phyloP scores from a whole-genome alignment of 2,888 invertebrate genomes.

The Chrysina gloriosa region DNA sequence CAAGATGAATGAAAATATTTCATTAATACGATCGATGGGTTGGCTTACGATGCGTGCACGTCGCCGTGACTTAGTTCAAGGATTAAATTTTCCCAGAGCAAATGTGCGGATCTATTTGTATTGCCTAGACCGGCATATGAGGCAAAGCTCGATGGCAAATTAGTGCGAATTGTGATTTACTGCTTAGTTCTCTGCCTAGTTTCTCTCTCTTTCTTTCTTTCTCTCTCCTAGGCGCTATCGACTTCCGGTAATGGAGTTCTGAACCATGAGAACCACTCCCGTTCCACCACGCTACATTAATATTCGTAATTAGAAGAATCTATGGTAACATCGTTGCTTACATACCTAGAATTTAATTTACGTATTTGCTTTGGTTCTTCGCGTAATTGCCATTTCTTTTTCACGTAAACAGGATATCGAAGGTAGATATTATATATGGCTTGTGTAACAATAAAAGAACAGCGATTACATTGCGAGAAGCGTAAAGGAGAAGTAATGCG shows the following conservation, averaged over 20 bases:
- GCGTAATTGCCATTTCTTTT: background rate
- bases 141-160: background rate
- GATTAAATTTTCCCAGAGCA: conserved; percentile 27
- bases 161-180: conserved; percentile 32
- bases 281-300: conserved; percentile 23
- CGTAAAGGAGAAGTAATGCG: too few species aligned
- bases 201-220: background rate
- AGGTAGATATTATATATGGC: conserved; percentile 5
- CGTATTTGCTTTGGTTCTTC: conserved; percentile 9
- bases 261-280: conserved; percentile 32
- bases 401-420: conserved; percentile 7
- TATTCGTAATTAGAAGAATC: conserved; percentile 32
- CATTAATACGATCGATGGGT: too few species aligned
- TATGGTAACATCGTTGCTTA: conserved; percentile 10
- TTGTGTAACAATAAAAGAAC: background rate
- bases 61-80: too few species aligned
- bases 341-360: conserved; percentile 7
- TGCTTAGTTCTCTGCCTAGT: background rate
- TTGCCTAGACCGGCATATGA: background rate
- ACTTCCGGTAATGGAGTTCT: conserved; percentile 23
- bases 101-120: conserved; percentile 11
- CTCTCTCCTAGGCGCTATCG: background rate
- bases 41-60: too few species aligned
- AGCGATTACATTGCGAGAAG: too few species aligned
- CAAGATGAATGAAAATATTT: too few species aligned